A percentile compares a stretch with the other conserved stretches of the same genome.
phyloP scores from a whole-genome alignment of 2,888 invertebrate species.

The Philhelius pedissequus region DNA sequence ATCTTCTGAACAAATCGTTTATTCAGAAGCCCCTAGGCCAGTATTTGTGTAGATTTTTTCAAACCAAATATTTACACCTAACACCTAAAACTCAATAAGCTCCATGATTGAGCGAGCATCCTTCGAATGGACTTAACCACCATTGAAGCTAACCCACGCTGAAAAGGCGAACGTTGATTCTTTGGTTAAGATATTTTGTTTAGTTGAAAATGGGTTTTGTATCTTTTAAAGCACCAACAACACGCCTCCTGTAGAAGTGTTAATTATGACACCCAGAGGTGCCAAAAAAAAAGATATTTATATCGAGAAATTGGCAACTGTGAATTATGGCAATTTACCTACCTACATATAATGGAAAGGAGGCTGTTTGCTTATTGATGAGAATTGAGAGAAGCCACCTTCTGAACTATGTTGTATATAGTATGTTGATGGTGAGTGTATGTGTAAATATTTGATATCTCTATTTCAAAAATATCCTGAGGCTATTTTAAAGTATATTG shows the following conservation, averaged over 20 bases:
- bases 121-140: background rate
- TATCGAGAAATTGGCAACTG: constrained; percentile 46
- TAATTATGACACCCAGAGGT: constrained; percentile 69
- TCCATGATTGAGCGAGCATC: background rate
- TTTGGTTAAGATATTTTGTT: background rate
- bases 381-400: background rate
- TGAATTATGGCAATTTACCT: constrained; percentile 43
- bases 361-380: background rate
- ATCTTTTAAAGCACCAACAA: constrained; percentile 20
- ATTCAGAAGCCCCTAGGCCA: constrained; percentile 13
- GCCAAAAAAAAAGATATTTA: constrained; percentile 62
- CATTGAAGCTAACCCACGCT: constrained; percentile 23
- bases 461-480: constrained; percentile 31
- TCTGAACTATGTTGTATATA: background rate
- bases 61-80: constrained; percentile 62
- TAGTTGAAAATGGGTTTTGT: constrained; percentile 47
- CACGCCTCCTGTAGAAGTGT: constrained; percentile 63
- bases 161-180: background rate
- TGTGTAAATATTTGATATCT: constrained; percentile 62
- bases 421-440: no score
- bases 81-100: background rate
- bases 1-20: background rate
- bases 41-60: constrained; percentile 24
- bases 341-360: background rate
- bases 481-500: constrained; percentile 52